Evolutionary conservation across 2,797 vertebrate species (phyloP), one percentile per base, ranked within the genome.

Genomic region (Chiroxiphia lanceolata): DNA sequence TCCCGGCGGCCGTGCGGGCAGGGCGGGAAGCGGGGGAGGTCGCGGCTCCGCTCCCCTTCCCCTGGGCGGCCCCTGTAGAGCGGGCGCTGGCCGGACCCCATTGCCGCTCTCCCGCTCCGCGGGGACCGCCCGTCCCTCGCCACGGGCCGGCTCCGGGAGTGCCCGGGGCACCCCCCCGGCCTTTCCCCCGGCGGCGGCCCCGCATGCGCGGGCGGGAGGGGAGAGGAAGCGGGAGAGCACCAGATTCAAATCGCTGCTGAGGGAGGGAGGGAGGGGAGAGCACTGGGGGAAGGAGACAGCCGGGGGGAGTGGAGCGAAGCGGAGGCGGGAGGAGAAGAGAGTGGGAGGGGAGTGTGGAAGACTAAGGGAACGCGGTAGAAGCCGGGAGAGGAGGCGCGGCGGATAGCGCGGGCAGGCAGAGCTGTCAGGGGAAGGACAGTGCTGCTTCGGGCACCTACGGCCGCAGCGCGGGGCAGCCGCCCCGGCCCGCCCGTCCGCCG

Each of bases 201-300:
- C 91, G 95, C 96, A 92, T 95, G 92, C 95, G 95, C 95, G 64
- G 78, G 93, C 69, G 84, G 31, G 48, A 34, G 34, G n/a, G 69
- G 87, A 97, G n/a, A 47, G 89, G 80, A 79, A 88, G 90, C 40
- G 94, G 81, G 94, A 97, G 96, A 96, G 96, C 97, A 96, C 97
- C 95, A 97, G 97, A 97, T 98, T 98, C 97, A 98, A 98, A 98
- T 97, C 78, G 95, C 88, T 93, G 85, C 89, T 93, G 89, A 59
- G 84, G 10, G 50, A 50, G 50, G 26, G 72, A 95, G 95, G 95
- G 94, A 93, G 83, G 68, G 60, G 93, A 74, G 85, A 78, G 57
- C 50, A 47, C 5, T 14, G 63, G 76, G 83, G 78, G 91, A 93
- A 60, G 63, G 65, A 94, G 93, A 76, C 57, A 50, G 54, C 59